These are phyloP conservation scores for Polietes domitor DNA, from an alignment of 2,888 invertebrate genomes.

Conservation along the genomic window DNA sequence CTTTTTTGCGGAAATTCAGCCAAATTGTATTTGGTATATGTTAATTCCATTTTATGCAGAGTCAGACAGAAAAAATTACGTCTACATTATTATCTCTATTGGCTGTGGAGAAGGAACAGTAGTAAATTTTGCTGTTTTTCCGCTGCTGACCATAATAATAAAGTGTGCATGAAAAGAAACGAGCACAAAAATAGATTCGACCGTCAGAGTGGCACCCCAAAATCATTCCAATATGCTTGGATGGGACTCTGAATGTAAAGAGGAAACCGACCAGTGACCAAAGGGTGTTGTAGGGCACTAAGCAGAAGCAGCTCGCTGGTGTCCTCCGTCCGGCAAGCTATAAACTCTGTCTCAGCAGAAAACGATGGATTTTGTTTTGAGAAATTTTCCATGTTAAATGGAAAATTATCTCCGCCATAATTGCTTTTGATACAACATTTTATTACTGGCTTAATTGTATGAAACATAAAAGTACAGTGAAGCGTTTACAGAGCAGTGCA, in stretches of 20 bases:
- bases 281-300: neutral
- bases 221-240: neutral
- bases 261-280: neutral
- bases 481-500: neutral
- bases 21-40: constrained; percentile 21
- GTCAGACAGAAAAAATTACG: constrained; percentile 34
- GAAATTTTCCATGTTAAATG: constrained; percentile 69
- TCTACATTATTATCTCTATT: constrained; percentile 29
- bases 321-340: neutral
- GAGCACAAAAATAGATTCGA: neutral
- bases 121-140: constrained; percentile 25
- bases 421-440: constrained; percentile 57
- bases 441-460: constrained; percentile 51
- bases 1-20: constrained; percentile 6
- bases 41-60: constrained; percentile 27
- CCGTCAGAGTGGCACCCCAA: constrained; percentile 9
- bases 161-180: neutral
- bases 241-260: neutral
- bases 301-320: neutral
- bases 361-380: constrained; percentile 6
- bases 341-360: constrained; percentile 10
- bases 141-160: constrained; percentile 34
- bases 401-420: constrained; percentile 74
- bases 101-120: neutral
- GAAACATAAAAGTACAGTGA: constrained; percentile 13